Conservation (phyloP, 1,140 invertebrate genomes). For the Bombus picipes region DNA sequence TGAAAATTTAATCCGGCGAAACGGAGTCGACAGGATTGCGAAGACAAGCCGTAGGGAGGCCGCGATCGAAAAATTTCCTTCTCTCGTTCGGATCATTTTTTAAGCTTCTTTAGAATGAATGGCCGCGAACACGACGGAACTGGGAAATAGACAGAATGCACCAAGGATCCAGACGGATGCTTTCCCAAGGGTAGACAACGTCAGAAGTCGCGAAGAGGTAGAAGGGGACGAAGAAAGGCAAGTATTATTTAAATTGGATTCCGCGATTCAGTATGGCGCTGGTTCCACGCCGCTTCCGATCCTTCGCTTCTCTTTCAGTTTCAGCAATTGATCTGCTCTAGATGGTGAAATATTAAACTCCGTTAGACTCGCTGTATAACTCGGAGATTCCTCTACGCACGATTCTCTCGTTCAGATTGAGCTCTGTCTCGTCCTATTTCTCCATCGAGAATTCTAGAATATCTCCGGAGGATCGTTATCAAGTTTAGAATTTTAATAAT, state of each 20-base stretch:
- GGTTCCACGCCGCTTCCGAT: slow-evolving; percentile 49
- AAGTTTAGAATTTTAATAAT: slow-evolving; percentile 3
- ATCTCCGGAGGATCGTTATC: no score
- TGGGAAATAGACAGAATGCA: slow-evolving; percentile 1
- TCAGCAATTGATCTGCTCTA: slow-evolving; percentile 12
- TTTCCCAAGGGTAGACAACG: slow-evolving; percentile 41
- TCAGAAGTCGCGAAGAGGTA: slow-evolving; percentile 24
- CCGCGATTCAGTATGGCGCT: slow-evolving; percentile 68
- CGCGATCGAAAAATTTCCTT: slow-evolving; percentile 19
- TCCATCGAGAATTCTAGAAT: no score
- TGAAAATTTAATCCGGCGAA: slow-evolving; percentile 57
- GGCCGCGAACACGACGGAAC: slow-evolving; percentile 21
- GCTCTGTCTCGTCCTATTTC: not conserved
- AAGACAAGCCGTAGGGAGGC: not conserved
- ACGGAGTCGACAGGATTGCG: slow-evolving; percentile 39
- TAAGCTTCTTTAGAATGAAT: slow-evolving; percentile 60
- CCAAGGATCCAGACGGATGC: slow-evolving; percentile 56
- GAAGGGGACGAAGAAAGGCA: slow-evolving; percentile 25
- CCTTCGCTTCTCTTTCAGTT: slow-evolving; percentile 33
- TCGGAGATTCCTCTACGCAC: not conserved
- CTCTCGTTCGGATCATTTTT: slow-evolving; percentile 65
- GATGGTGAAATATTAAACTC: slow-evolving; percentile 25
- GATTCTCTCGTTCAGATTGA: not conserved
- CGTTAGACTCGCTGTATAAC: not conserved
- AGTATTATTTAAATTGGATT: slow-evolving; percentile 76